Evolutionary conservation across 2,113 vertebrate species (phyloP).

Genomic region (Microcebus ravelobensis): DNA sequence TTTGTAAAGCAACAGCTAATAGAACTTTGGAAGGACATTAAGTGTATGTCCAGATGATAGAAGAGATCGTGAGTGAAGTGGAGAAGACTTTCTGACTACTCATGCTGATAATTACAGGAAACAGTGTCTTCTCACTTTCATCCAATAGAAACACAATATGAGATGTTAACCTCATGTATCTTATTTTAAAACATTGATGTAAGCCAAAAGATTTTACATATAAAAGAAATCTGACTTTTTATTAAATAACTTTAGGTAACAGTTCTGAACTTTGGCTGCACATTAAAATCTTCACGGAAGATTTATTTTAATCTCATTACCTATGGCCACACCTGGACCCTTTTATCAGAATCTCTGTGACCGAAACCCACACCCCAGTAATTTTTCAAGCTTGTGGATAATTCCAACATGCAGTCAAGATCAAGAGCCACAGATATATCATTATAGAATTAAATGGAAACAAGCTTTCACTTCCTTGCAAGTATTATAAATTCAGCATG

Average conservation of each 20-base stretch:
- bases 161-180: neutral
- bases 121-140: neutral
- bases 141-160: neutral
- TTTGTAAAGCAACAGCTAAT: constrained; percentile 59
- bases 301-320: neutral
- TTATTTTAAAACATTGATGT: neutral
- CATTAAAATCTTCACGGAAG: neutral
- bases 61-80: neutral
- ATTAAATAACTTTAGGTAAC: neutral
- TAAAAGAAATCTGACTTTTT: neutral
- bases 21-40: neutral
- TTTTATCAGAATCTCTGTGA: neutral
- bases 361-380: neutral
- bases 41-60: neutral
- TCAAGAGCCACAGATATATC: neutral
- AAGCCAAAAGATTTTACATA: neutral
- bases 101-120: neutral
- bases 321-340: neutral
- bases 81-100: neutral
- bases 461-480: neutral
- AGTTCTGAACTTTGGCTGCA: neutral
- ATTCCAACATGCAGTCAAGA: neutral
- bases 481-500: neutral
- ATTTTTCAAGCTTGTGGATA: neutral
- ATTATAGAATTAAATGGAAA: constrained; percentile 35